These are phyloP conservation scores for Arctocebus calabarensis DNA, from an alignment of 2,797 vertebrate genomes.

Conservation along the genomic window DNA sequence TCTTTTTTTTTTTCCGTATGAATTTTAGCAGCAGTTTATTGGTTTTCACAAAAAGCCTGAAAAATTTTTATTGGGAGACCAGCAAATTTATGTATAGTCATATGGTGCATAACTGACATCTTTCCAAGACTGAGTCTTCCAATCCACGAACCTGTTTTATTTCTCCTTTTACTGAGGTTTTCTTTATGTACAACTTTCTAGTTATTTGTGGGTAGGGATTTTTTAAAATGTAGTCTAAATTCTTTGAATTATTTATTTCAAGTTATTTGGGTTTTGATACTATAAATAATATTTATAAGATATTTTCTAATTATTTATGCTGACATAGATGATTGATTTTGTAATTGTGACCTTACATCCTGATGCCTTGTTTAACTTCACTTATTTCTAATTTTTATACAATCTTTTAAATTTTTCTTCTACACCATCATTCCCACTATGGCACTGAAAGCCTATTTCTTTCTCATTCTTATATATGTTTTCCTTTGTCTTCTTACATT, in stretches of 20 bases:
- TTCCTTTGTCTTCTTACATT: slow-evolving; percentile 34
- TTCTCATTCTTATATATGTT: neutral
- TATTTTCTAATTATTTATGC: neutral
- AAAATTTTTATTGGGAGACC: neutral
- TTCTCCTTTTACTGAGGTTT: neutral
- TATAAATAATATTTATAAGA: neutral
- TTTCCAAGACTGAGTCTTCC: neutral
- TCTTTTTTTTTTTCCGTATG: neutral
- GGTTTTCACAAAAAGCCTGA: neutral
- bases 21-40: slow-evolving; percentile 16
- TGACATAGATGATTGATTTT: neutral
- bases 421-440: neutral
- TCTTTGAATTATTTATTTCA: slow-evolving; percentile 22
- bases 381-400: slow-evolving; percentile 37
- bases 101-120: neutral
- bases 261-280: neutral
- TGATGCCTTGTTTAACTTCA: slow-evolving; percentile 17
- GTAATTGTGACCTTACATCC: neutral
- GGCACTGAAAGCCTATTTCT: slow-evolving; percentile 26
- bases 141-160: neutral
- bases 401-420: neutral
- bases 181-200: neutral
- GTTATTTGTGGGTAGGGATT: neutral
- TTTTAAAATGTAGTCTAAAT: slow-evolving; percentile 11
- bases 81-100: neutral